Evolutionary conservation across 2,888 invertebrate genomes (phyloP), one percentile per base, ranked within the genome.

Genomic region (Harpalus rufipes): DNA sequence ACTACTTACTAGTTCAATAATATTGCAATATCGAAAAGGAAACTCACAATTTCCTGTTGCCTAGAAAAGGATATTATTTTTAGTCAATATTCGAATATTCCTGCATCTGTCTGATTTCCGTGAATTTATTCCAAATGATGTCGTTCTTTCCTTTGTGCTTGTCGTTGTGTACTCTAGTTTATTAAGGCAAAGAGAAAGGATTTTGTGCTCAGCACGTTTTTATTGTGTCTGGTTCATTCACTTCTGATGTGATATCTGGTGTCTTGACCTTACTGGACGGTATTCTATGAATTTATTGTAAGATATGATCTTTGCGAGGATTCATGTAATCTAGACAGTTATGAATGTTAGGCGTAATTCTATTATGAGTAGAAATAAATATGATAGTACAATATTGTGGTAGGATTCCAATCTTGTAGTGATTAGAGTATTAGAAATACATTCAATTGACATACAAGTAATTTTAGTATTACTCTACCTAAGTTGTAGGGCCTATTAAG

Each of bases 81-180:
- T 51, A 51, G 44, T 1, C 0, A 51, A 51, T 51, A 51, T 10
- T 51, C 4, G 44, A 10, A 2, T 12, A 51, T 12, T 32, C 32
- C 12, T 51, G 7, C 44, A 18, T 4, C 74, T 51, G 56, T 61
- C 80, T 61, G 14, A 7, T n/a, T 44, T 21, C 44, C 39, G 18
- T 14, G 80, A 81, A 39, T 81, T 81, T 81, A 63, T 81, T 81
- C 16, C 80, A n/a, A 32, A 56, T 25, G 63, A 63, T 18, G 21
- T 12, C 25, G 44, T 78, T 51, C 8, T 58, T 32, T 80, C 39
- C 44, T 81, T 80, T 61, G 63, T 81, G 59, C 63, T 25, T 25
- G 63, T 63, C 63, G 63, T 10, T 21, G 21, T 21, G 18, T 25
- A 21, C 63, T 21, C 12, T 12, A 25, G 63, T 63, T 63, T 63